A percentile compares a stretch with the other conserved stretches of the same genome.
These are phyloP conservation scores for Podarcis siculus DNA, from an alignment of 2,797 vertebrate species.

Conservation along the genomic window DNA sequence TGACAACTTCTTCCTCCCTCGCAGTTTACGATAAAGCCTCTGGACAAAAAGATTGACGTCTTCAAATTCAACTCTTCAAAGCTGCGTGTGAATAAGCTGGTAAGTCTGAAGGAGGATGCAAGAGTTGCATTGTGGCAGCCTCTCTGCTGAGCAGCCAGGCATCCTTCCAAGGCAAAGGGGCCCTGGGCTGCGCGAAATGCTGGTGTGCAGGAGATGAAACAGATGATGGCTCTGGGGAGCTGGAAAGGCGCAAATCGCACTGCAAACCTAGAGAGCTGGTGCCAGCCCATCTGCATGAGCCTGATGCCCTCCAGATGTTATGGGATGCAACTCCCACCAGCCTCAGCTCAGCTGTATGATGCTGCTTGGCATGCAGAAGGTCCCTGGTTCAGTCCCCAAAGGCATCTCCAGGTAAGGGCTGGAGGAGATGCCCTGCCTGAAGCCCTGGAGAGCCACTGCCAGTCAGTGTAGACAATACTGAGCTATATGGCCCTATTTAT, in stretches of 20 bases:
- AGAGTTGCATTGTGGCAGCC: constrained; percentile 30
- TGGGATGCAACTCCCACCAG: too few relatives aligned
- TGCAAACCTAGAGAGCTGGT: not conserved
- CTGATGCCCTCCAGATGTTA: not conserved
- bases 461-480: too few relatives aligned
- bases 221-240: too few relatives aligned
- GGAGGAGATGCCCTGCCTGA: too few relatives aligned
- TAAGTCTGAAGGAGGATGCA: constrained; percentile 75
- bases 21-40: constrained; percentile 94
- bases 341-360: not conserved
- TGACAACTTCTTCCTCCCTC: constrained; percentile 55
- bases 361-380: not conserved
- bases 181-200: not conserved
- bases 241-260: not conserved
- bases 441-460: too few relatives aligned
- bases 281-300: not conserved
- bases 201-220: not conserved
- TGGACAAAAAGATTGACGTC: constrained; percentile 96
- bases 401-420: too few relatives aligned
- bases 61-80: constrained; percentile 98
- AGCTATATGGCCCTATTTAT: too few relatives aligned
- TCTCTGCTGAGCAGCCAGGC: constrained; percentile 1
- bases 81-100: constrained; percentile 93
- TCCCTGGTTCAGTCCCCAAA: too few relatives aligned
- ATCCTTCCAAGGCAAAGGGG: not conserved